Conservation (phyloP, 2,797 vertebrate species). For the Anguilla anguilla region DNA sequence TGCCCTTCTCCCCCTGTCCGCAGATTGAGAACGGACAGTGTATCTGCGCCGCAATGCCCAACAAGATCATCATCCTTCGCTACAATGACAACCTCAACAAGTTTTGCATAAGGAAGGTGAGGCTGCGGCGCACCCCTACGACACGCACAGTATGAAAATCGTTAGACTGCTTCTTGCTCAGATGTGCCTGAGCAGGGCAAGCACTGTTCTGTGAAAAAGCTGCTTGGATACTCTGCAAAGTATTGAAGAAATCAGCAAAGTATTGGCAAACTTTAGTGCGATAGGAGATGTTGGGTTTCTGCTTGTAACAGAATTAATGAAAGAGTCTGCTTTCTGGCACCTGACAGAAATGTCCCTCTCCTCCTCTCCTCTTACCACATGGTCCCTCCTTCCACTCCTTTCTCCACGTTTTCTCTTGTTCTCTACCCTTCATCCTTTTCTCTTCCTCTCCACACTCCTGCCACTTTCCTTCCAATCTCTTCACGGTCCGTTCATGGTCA, state of each 20-base stretch:
- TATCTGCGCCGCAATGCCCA: slow-evolving; percentile 97
- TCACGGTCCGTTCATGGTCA: too few relatives aligned
- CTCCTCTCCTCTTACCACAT: background rate
- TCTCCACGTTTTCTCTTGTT: background rate
- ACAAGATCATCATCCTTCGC: slow-evolving; percentile 90
- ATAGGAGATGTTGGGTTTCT: background rate
- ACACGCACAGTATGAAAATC: background rate
- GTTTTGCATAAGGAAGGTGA: slow-evolving; percentile 96
- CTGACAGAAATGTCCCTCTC: background rate
- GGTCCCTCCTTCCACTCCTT: background rate
- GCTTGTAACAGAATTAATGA: background rate
- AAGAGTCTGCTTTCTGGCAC: background rate
- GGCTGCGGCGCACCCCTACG: slow-evolving; percentile 28
- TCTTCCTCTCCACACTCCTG: background rate
- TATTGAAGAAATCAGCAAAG: background rate
- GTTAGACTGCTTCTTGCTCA: background rate
- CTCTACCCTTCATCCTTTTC: background rate
- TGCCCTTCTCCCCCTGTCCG: slow-evolving; percentile 10
- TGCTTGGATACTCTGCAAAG: background rate
- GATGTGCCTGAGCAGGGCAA: background rate
- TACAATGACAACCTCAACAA: slow-evolving; percentile 96
- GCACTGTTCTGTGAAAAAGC: background rate
- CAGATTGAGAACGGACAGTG: slow-evolving; percentile 93
- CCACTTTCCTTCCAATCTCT: background rate
- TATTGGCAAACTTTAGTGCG: background rate